Base-by-base conservation (phyloP, 30 jellyfish, hydroid and myxozoan species). In the Haliclystus octoradiatus region DNA sequence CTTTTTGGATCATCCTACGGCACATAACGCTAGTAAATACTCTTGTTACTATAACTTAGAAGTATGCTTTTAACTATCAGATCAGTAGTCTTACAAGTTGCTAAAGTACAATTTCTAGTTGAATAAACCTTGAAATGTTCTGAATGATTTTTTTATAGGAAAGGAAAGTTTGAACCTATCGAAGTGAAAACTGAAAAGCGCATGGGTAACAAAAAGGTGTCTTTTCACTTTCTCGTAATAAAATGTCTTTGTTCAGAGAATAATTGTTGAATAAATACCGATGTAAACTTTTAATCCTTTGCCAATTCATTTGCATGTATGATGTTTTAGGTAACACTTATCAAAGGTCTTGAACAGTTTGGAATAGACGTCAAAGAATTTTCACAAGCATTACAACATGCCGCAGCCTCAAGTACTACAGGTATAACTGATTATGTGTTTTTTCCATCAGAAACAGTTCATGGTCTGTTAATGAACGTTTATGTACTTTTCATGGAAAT, bases 321-420 rank as follows among this genome's bases (percentile, higher is more conserved):
- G 57, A 40, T 78, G 35, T 61, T 66, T 34, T 53, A 89, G 98
- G 98, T 89, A 28, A 80, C 98, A 22, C 57, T 89, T 31, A 71
- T 89, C 24, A 79, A 89, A 68, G 80, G 80, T 27, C 73, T 89
- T 28, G 98, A 89, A 50, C 80, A 72, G 35, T 89, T 68, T 75
- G 98, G 95, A 33, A 70, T 89, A 32, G 98, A 89, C 68, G 89
- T 89, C 15, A 89, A 72, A 57, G 82, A 87, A 7, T 89, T 89
- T 76, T 95, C 98, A 3, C 92, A 82, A 15, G 73, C 62, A 28
- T 50, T 89, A 12, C 98, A 89, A 62, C 76, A 75, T 27, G 84
- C 84, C n/a, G 98, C 98, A 2, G 98, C 98, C 14, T 89, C 98
- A 3, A 89, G 98, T 82, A 82, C 98, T 13, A 31, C 95, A 61